Evolutionary conservation across 2,888 invertebrate genomes (phyloP), one percentile per base, ranked within the genome.

Genomic region (Spilosoma lubricipeda): DNA sequence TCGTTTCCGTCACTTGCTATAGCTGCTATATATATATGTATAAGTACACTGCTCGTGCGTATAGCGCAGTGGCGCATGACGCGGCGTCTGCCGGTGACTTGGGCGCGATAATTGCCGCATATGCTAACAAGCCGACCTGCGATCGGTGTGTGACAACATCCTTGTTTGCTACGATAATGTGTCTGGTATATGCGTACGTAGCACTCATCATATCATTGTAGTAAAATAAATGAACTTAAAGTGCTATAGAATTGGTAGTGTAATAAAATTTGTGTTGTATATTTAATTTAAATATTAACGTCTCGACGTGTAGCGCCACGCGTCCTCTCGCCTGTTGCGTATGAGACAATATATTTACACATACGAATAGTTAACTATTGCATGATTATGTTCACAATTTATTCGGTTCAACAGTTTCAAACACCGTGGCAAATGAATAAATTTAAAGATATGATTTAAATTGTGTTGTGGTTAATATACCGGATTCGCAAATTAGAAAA

Each of bases 61-160:
- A 63, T 2, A 8, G 30, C 59, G 15, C 13, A 30, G 27, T 27
- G n/a, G 13, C 42, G 42, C 13, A 42, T 42, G 42, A 30, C 30
- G 63, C 8, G 18, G 63, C 18, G 30, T 18, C 63, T 63, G 63
- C 7, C 27, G 63, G 30, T 18, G 63, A 63, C 63, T 63, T 18
- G 30, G 1, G 63, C 63, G 30, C 30, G 30, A 30, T 63, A 63
- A 63, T 63, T 63, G 63, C 18, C 30, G 63, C 63, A 63, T 63
- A 63, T 63, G 63, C 30, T 63, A 63, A 63, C 63, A 30, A 63
- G 63, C 13, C 63, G 18, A 63, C 63, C 63, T 63, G 63, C 30
- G 18, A 30, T 30, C 13, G 63, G 30, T 18, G 63, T 30, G 63
- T 30, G 63, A 30, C 63, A 30, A 63, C 63, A 18, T 18, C 63